These are phyloP conservation scores for Tiliacea citrago DNA, from an alignment of 2,888 invertebrate species.

Conservation along the genomic window DNA sequence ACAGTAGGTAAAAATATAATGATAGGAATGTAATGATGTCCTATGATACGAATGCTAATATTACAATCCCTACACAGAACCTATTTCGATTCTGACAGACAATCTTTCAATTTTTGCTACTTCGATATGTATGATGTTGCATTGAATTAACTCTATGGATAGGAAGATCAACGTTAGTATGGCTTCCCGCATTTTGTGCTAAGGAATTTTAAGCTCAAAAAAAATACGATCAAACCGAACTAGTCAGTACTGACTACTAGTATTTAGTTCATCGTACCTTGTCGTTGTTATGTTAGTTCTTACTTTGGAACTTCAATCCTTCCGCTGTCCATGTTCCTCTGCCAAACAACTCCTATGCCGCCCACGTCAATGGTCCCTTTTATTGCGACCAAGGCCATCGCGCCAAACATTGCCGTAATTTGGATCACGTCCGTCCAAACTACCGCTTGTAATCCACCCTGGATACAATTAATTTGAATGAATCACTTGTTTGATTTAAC, in stretches of 20 bases:
- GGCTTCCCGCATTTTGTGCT: not conserved
- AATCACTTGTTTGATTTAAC: slow-evolving; percentile 20
- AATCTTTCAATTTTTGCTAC: not conserved
- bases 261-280: not conserved
- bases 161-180: not conserved
- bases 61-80: not conserved
- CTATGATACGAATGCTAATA: no score
- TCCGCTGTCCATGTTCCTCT: slow-evolving; percentile 92
- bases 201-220: not conserved
- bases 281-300: slow-evolving; percentile 59
- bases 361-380: slow-evolving; percentile 94
- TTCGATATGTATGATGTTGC: not conserved
- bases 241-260: not conserved
- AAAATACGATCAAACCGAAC: not conserved
- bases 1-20: not conserved
- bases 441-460: slow-evolving; percentile 95
- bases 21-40: slow-evolving; percentile 4
- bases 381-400: slow-evolving; percentile 93
- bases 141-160: not conserved
- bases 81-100: not conserved
- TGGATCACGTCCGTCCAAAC: slow-evolving; percentile 96
- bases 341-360: slow-evolving; percentile 92
- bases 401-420: slow-evolving; percentile 94
- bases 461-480: slow-evolving; percentile 35
- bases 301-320: slow-evolving; percentile 94